Evolutionary conservation across 2,888 invertebrate species (phyloP).

Genomic region (Litoditis marina): DNA sequence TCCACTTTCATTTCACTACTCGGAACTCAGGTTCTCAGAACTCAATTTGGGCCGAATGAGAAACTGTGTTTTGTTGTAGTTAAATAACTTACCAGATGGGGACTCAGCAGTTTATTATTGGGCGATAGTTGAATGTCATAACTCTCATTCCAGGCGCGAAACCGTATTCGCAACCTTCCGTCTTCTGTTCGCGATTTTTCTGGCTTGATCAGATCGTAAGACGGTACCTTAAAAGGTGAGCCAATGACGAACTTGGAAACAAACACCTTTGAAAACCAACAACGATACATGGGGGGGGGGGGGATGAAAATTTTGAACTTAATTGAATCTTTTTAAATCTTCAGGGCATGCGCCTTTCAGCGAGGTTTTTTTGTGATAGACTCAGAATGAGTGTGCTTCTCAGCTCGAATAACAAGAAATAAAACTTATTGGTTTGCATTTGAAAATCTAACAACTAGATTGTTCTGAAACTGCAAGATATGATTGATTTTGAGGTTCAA

Average conservation of each 20-base stretch:
- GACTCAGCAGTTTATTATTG: constrained; percentile 51
- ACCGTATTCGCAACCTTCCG: constrained; percentile 27
- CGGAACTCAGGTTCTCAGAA: too few species aligned
- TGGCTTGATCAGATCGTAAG: constrained; percentile 23
- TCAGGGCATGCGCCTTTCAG: too few species aligned
- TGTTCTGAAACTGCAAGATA: too few species aligned
- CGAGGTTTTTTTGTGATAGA: too few species aligned
- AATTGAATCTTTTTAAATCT: not conserved
- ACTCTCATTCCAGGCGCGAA: constrained; percentile 55
- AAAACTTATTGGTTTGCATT: not conserved
- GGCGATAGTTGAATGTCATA: constrained; percentile 48
- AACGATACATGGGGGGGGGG: too few species aligned
- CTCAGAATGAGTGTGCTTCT: too few species aligned
- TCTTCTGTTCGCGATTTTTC: constrained; percentile 11
- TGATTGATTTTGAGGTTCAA: too few species aligned
- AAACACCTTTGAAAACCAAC: too few species aligned
- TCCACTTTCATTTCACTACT: not conserved
- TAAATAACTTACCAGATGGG: constrained; percentile 30
- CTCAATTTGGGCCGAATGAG: too few species aligned
- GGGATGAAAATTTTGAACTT: not conserved
- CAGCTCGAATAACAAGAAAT: not conserved
- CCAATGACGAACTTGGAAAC: too few species aligned
- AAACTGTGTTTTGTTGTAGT: too few species aligned
- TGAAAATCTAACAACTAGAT: too few species aligned
- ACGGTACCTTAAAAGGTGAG: constrained; percentile 32